A percentile compares a stretch with the other conserved stretches of the same genome.
phyloP scores from a whole-genome alignment of 64 coral and sea anemone species.

The Montipora sp. region DNA sequence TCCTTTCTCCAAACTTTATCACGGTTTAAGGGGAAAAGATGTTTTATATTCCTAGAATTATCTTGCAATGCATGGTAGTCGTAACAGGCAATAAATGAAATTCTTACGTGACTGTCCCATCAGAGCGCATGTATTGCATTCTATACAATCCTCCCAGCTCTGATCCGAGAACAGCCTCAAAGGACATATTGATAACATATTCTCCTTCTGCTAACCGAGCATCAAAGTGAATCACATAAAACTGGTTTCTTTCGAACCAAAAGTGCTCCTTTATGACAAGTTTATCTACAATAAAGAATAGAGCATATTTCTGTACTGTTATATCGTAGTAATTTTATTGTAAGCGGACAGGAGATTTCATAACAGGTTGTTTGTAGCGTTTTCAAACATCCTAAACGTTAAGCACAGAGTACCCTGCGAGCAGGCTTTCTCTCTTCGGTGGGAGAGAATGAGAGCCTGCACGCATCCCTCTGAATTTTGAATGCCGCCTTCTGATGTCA shows the following conservation, averaged over 20 bases:
- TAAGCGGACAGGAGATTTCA: too few relatives aligned
- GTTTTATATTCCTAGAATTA: neutral
- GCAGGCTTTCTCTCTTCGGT: too few relatives aligned
- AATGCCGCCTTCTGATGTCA: too few relatives aligned
- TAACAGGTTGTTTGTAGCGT: too few relatives aligned
- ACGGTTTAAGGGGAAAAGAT: too few relatives aligned
- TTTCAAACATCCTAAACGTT: too few relatives aligned
- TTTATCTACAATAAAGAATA: neutral
- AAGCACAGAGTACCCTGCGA: too few relatives aligned
- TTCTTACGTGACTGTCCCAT: constrained; percentile 39
- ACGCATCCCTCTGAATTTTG: too few relatives aligned
- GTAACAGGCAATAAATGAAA: neutral
- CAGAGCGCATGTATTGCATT: constrained; percentile 33
- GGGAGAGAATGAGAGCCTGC: too few relatives aligned
- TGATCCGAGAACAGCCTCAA: neutral
- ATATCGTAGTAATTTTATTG: too few relatives aligned
- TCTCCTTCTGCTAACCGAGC: constrained; percentile 9
- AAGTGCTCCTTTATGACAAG: constrained; percentile 36
- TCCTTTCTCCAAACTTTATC: too few relatives aligned
- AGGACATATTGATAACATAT: constrained; percentile 32
- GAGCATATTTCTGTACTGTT: too few relatives aligned
- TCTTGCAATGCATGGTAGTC: neutral
- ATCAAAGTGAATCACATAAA: constrained; percentile 42
- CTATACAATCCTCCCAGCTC: constrained; percentile 56
- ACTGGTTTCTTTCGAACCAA: constrained; percentile 57